Percentiles rank a stretch among this genome's conserved stretches.
Evolutionary conservation across 2,113 vertebrate species (phyloP).

Genomic region (Vanacampus margaritifer): DNA sequence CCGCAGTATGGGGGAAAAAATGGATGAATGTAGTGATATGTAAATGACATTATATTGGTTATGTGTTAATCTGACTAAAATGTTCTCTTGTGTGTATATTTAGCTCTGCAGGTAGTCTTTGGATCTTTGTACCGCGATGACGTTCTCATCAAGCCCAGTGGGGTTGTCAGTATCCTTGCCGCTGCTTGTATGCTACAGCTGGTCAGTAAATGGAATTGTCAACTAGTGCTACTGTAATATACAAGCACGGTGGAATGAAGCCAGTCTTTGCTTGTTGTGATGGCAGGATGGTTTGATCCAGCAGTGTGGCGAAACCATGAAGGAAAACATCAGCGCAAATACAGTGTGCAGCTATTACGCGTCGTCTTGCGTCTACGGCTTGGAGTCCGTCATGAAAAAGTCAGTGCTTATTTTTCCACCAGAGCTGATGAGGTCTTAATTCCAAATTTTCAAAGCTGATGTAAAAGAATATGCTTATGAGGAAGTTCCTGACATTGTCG

Average conservation of each 20-base stretch:
- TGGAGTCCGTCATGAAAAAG: constrained; percentile 95
- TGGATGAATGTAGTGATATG: too few relatives aligned
- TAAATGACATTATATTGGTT: background rate
- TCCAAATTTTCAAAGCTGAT: background rate
- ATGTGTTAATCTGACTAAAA: background rate
- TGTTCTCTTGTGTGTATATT: constrained; percentile 5
- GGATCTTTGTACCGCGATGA: constrained; percentile 95
- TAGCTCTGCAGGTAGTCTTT: constrained; percentile 92
- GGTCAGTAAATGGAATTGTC: constrained; percentile 71
- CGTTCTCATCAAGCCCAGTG: constrained; percentile 91
- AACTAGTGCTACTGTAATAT: background rate
- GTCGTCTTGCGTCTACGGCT: constrained; percentile 86
- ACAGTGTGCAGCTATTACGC: constrained; percentile 90
- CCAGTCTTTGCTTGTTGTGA: constrained; percentile 12
- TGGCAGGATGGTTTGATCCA: constrained; percentile 92
- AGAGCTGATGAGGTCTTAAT: background rate
- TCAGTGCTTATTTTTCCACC: constrained; percentile 49
- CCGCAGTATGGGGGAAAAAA: too few relatives aligned
- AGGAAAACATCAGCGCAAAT: constrained; percentile 91
- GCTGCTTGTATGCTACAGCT: constrained; percentile 96
- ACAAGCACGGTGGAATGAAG: background rate
- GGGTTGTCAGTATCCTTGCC: constrained; percentile 89
- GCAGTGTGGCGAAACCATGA: constrained; percentile 97
- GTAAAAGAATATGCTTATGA: too few relatives aligned
- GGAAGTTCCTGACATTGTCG: too few relatives aligned